Conservation (phyloP, 2,113 vertebrate genomes). For the Sebastes schlegelii region DNA sequence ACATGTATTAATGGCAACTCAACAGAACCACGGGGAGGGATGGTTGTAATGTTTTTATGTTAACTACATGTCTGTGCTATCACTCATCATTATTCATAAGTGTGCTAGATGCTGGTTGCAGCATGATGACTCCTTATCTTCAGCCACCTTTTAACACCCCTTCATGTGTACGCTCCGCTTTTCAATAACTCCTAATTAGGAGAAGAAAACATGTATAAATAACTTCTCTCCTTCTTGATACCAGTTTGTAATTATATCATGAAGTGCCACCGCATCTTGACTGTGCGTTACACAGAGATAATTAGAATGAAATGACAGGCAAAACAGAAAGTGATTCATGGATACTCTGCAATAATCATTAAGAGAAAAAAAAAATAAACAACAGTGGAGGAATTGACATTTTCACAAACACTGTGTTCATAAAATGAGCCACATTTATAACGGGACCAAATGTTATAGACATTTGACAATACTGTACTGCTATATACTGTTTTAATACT, state of each 20-base stretch:
- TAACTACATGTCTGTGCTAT: constrained; percentile 27
- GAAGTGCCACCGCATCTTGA: constrained; percentile 43
- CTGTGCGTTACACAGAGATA: constrained; percentile 47
- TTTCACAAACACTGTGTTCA: background rate
- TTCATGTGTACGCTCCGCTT: constrained; percentile 44
- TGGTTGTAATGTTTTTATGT: constrained; percentile 24
- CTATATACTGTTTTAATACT: background rate
- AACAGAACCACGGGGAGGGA: background rate
- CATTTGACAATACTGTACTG: background rate
- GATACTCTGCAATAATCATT: background rate
- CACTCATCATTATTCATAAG: constrained; percentile 41
- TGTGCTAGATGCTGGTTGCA: constrained; percentile 23
- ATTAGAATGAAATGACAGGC: constrained; percentile 41
- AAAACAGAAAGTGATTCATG: constrained; percentile 11
- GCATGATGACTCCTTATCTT: constrained; percentile 36
- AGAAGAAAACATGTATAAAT: constrained; percentile 33
- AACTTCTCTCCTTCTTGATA: constrained; percentile 22
- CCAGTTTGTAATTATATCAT: constrained; percentile 48
- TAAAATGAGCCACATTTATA: background rate
- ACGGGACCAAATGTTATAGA: background rate
- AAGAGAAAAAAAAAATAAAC: background rate
- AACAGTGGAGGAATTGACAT: background rate
- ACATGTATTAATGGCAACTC: constrained; percentile 56
- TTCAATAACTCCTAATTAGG: constrained; percentile 62
- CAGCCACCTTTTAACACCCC: constrained; percentile 8